phyloP scores from a whole-genome alignment of 2,797 vertebrate species.

The Gambusia yucatana region DNA sequence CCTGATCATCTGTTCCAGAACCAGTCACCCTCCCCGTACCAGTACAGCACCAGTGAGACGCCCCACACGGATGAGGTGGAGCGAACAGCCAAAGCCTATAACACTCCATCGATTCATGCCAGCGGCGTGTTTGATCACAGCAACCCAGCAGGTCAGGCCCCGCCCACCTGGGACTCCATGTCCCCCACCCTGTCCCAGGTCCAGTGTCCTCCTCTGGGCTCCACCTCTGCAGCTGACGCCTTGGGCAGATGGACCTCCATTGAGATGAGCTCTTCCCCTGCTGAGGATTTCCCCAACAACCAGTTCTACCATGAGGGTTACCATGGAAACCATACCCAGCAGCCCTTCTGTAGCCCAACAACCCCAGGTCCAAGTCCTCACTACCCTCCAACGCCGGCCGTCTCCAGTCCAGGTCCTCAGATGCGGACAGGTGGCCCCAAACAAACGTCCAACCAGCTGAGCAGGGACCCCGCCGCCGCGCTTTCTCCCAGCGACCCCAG shows the following conservation, averaged over 20 bases:
- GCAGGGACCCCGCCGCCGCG: not conserved
- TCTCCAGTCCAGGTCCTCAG: slow-evolving; percentile 39
- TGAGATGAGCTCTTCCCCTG: slow-evolving; percentile 22
- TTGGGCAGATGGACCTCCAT: slow-evolving; percentile 35
- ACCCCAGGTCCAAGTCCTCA: slow-evolving; percentile 59
- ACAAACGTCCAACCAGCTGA: slow-evolving; percentile 11
- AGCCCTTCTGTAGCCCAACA: slow-evolving; percentile 55
- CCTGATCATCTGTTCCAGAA: slow-evolving; percentile 19
- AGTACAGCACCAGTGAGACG: slow-evolving; percentile 4
- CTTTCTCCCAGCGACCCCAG: not conserved
- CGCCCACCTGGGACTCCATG: slow-evolving; percentile 33
- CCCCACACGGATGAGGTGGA: slow-evolving; percentile 12
- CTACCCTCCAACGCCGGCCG: slow-evolving; percentile 49
- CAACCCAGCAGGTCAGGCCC: not conserved
- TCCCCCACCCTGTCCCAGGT: slow-evolving; percentile 21
- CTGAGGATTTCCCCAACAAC: slow-evolving; percentile 18
- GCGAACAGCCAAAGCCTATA: slow-evolving; percentile 5
- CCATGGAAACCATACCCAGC: slow-evolving; percentile 18
- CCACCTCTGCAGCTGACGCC: not conserved
- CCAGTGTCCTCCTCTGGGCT: slow-evolving; percentile 30
- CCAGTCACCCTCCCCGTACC: slow-evolving; percentile 32
- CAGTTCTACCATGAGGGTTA: slow-evolving; percentile 31
- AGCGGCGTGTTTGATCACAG: not conserved
- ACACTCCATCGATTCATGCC: not conserved
- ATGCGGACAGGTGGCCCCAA: slow-evolving; percentile 12